Evolutionary conservation across 2,888 invertebrate species (phyloP).

Genomic region (Empis stercorea): DNA sequence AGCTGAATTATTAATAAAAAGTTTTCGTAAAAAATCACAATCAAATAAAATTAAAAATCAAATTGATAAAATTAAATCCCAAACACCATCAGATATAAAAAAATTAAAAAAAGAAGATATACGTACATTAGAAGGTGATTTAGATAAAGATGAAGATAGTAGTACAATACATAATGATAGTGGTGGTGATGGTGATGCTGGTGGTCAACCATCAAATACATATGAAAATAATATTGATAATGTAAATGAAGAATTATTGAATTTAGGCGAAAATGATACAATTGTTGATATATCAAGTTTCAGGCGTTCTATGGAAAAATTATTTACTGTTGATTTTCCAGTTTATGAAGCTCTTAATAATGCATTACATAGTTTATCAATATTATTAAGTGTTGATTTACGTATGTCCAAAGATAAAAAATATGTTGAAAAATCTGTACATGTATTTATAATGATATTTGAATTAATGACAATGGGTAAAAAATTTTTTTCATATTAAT

Average conservation of each 20-base stretch:
- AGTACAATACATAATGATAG: constrained; percentile 25
- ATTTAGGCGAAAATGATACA: constrained; percentile 19
- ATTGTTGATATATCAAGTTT: constrained; percentile 46
- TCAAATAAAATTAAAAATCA: constrained; percentile 36
- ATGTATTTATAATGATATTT: constrained; percentile 58
- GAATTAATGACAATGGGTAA: constrained; percentile 60
- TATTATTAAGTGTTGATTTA: constrained; percentile 15
- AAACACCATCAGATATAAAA: constrained; percentile 41
- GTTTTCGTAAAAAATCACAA: constrained; percentile 41
- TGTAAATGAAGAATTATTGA: neutral
- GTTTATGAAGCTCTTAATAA: constrained; percentile 28
- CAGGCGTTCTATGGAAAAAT: constrained; percentile 39
- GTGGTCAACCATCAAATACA: constrained; percentile 5
- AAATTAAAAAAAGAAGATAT: constrained; percentile 57
- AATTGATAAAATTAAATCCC: constrained; percentile 30
- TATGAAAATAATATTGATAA: constrained; percentile 9
- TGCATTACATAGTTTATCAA: constrained; percentile 17
- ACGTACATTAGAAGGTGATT: constrained; percentile 60
- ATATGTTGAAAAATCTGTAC: constrained; percentile 26
- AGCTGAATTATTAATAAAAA: constrained; percentile 55
- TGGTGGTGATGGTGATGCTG: neutral
- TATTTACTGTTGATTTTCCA: constrained; percentile 22
- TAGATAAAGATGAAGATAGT: constrained; percentile 79
- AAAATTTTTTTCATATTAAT: neutral
- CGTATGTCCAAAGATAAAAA: constrained; percentile 13